These are phyloP conservation scores for Antennarius maculatus DNA, from an alignment of 2,797 vertebrate genomes.

Conservation along the genomic window DNA sequence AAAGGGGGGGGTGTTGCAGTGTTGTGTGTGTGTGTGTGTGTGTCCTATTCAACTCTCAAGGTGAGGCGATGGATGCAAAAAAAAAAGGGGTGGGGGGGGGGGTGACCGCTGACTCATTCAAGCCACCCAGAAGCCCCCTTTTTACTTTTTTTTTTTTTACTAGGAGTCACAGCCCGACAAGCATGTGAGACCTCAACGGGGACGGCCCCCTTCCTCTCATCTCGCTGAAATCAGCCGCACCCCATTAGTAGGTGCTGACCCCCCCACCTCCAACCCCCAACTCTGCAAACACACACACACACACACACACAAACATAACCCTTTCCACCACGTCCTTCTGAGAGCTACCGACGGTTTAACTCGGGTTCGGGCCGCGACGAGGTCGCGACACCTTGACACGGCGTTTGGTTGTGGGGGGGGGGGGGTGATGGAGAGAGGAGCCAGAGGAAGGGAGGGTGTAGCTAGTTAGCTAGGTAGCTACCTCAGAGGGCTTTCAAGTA, in stretches of 20 bases:
- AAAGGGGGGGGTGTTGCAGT: slow-evolving; percentile 45
- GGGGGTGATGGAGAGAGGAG: slow-evolving; percentile 81
- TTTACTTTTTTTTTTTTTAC: slow-evolving; percentile 45
- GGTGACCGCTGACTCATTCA: slow-evolving; percentile 68
- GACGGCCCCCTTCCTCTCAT: slow-evolving; percentile 74
- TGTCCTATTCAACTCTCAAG: slow-evolving; percentile 78
- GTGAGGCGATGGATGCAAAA: slow-evolving; percentile 75
- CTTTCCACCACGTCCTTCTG: slow-evolving; percentile 60
- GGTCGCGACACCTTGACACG: slow-evolving; percentile 77
- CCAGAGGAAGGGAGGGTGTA: slow-evolving; percentile 59
- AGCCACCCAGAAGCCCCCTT: slow-evolving; percentile 68
- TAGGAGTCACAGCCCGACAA: slow-evolving; percentile 69
- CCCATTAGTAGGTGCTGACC: slow-evolving; percentile 67
- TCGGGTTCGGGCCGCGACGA: slow-evolving; percentile 59
- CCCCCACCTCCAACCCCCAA: slow-evolving; percentile 17
- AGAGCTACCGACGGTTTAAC: slow-evolving; percentile 49
- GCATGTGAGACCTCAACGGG: slow-evolving; percentile 62
- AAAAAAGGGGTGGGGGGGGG: too few relatives aligned
- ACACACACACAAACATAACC: slow-evolving; percentile 58
- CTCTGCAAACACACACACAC: slow-evolving; percentile 46
- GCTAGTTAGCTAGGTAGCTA: slow-evolving; percentile 37
- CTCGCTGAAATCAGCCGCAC: slow-evolving; percentile 72
- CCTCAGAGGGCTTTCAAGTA: slow-evolving; percentile 65
- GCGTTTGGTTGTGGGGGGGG: slow-evolving; percentile 52
- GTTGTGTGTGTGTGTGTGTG: slow-evolving; percentile 54